Evolutionary conservation across 2,113 vertebrate species (phyloP).

Genomic region (Gopherus evgoodei): DNA sequence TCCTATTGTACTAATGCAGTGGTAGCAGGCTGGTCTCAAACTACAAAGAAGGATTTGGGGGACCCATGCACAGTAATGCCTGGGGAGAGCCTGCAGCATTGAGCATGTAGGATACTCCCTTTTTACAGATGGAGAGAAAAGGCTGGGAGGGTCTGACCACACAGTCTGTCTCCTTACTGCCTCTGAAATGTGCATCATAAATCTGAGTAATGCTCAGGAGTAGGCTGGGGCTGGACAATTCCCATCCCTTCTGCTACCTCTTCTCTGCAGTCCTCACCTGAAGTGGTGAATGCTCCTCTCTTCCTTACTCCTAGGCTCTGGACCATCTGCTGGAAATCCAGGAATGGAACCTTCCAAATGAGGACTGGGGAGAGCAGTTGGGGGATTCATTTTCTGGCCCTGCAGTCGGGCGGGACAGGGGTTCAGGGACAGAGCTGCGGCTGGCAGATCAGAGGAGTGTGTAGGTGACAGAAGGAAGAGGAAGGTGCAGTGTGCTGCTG

Average conservation of each 20-base stretch:
- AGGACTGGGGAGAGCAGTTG: neutral
- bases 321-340: too few relatives aligned
- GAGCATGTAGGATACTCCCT: neutral
- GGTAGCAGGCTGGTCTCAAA: neutral
- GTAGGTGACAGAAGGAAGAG: neutral
- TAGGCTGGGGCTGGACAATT: neutral
- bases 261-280: neutral
- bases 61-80: neutral
- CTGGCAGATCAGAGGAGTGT: neutral
- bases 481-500: neutral
- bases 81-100: neutral
- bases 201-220: neutral
- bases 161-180: neutral
- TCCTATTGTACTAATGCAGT: neutral
- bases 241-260: neutral
- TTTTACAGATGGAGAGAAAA: neutral
- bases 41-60: neutral
- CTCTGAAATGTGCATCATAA: neutral
- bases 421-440: neutral
- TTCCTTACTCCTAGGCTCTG: neutral
- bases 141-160: neutral
- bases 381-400: neutral
- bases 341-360: too few relatives aligned
- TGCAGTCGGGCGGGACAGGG: neutral
- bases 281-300: neutral